Conservation (phyloP, 2,797 vertebrate genomes). For the Chloroceryle amazona region DNA sequence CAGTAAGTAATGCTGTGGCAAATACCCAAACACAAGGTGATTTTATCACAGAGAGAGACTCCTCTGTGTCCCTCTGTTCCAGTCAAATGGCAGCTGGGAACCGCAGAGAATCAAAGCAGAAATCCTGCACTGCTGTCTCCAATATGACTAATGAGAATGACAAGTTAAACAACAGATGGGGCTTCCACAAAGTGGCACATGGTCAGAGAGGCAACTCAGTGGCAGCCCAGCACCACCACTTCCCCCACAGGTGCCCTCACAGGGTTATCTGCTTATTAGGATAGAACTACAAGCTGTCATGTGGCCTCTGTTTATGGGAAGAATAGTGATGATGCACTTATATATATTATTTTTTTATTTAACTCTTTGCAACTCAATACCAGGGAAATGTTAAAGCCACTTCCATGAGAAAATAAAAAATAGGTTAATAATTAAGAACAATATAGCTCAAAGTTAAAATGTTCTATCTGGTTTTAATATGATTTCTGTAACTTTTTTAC, state of each 20-base stretch:
- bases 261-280: neutral
- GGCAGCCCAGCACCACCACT: neutral
- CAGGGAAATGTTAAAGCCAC: neutral
- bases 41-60: neutral
- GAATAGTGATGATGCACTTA: neutral
- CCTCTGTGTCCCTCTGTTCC: neutral
- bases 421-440: neutral
- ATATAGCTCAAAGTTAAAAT: neutral
- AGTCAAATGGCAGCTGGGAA: rapidly evolving
- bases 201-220: neutral
- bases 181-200: neutral
- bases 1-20: neutral
- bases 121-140: neutral
- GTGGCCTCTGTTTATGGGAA: neutral
- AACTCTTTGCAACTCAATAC: neutral
- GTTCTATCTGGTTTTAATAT: neutral
- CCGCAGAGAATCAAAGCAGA: rapidly evolving
- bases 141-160: neutral
- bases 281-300: neutral
- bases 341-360: neutral
- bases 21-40: neutral
- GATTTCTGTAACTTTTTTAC: neutral
- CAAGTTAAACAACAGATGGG: neutral
- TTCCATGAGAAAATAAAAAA: rapidly evolving
- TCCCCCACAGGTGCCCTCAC: neutral